These are phyloP conservation scores for Poeciliopsis gracilis DNA, from an alignment of 2,797 vertebrate genomes.

Conservation along the genomic window DNA sequence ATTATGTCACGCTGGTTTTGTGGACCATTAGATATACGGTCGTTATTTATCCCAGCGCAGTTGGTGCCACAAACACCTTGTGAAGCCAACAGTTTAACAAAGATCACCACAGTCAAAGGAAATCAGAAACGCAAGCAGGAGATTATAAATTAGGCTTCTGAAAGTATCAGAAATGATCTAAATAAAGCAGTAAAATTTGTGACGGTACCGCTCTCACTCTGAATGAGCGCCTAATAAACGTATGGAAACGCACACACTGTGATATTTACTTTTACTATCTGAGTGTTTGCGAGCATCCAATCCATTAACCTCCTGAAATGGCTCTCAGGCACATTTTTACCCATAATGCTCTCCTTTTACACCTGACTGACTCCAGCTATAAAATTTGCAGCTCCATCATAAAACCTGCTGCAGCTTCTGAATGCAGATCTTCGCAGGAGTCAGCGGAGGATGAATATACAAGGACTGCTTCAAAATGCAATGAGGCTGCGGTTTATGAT, in stretches of 20 bases:
- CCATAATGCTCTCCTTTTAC: conserved; percentile 28
- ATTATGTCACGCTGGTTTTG: conserved; percentile 80
- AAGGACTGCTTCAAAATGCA: background rate
- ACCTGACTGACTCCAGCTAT: conserved; percentile 39
- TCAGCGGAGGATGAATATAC: conserved; percentile 2
- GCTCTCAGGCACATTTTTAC: conserved; percentile 26
- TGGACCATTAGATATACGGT: conserved; percentile 61
- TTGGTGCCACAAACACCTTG: conserved; percentile 6
- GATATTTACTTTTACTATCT: conserved; percentile 14
- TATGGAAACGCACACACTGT: conserved; percentile 30
- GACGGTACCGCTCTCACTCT: background rate
- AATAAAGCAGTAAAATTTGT: background rate
- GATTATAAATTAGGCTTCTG: background rate
- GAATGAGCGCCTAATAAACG: conserved; percentile 25
- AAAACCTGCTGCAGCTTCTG: conserved; percentile 12
- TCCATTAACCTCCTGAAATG: conserved; percentile 52
- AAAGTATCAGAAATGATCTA: background rate
- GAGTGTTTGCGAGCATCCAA: conserved; percentile 21
- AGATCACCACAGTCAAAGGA: conserved; percentile 20
- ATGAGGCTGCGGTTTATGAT: conserved; percentile 7
- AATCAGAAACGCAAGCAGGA: conserved; percentile 3
- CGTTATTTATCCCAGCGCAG: conserved; percentile 64
- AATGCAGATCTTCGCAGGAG: conserved; percentile 27
- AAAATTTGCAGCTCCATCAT: conserved; percentile 37
- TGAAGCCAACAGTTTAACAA: conserved; percentile 1